Evolutionary conservation across 2,797 vertebrate genomes (phyloP).

Genomic region (Hirundo rustica): DNA sequence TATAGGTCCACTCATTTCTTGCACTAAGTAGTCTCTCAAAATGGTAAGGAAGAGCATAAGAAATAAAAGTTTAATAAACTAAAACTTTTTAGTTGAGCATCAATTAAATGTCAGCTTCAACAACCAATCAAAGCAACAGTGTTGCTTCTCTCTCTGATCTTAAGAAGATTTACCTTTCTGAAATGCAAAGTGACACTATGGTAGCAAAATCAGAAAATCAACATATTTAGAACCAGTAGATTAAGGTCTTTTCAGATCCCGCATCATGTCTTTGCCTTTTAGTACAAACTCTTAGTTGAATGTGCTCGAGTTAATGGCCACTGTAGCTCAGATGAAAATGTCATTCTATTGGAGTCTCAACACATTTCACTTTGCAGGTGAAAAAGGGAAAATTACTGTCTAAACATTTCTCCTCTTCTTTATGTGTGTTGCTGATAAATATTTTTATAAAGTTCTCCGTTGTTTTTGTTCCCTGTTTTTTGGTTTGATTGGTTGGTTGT

Average conservation of each 20-base stretch:
- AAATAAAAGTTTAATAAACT: neutral
- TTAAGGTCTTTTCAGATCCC: neutral
- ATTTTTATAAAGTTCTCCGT: neutral
- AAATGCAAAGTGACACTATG: neutral
- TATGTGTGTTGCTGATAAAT: neutral
- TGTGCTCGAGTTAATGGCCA: neutral
- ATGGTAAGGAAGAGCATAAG: neutral
- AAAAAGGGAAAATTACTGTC: neutral
- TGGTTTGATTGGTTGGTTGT: accelerated
- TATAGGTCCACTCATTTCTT: neutral
- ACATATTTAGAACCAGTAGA: neutral
- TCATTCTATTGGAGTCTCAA: neutral
- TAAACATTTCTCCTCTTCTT: neutral
- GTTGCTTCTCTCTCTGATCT: neutral
- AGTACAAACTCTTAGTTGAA: accelerated
- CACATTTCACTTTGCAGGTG: neutral
- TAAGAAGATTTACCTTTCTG: neutral
- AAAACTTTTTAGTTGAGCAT: neutral
- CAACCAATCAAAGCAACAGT: accelerated
- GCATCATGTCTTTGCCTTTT: neutral
- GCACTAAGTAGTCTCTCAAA: neutral
- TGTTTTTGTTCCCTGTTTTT: neutral
- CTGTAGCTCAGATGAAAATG: neutral
- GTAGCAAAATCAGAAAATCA: neutral
- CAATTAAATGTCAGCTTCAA: neutral